Evolutionary conservation across 2,113 vertebrate genomes (phyloP).

Genomic region (Dunckerocampus dactyliophorus): DNA sequence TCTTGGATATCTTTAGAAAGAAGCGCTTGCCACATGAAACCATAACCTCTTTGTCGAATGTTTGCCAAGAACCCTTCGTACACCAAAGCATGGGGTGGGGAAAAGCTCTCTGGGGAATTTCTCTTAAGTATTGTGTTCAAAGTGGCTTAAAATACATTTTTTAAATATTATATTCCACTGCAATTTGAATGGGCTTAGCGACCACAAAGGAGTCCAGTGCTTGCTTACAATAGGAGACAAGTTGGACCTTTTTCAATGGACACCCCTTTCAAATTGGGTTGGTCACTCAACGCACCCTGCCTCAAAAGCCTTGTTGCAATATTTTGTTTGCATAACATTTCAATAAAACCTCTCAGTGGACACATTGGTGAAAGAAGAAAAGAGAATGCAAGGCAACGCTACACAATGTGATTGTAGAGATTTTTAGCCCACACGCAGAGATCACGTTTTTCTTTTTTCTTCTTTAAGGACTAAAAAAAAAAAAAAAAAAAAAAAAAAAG

Average conservation of each 20-base stretch:
- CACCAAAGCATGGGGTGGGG: constrained; percentile 15
- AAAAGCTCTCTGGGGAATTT: constrained; percentile 24
- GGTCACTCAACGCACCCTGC: neutral
- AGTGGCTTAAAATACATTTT: constrained; percentile 30
- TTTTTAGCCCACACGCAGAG: neutral
- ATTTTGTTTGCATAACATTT: neutral
- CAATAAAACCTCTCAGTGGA: neutral
- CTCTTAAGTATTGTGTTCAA: constrained; percentile 10
- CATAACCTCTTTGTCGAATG: constrained; percentile 5
- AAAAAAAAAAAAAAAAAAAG: constrained; percentile 6
- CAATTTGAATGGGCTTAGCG: constrained; percentile 34
- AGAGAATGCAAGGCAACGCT: too few species aligned
- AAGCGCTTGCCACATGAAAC: constrained; percentile 17
- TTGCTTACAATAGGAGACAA: constrained; percentile 33
- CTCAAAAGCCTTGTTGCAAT: neutral
- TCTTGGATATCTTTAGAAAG: constrained; percentile 21
- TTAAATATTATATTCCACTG: constrained; percentile 27
- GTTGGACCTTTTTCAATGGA: neutral
- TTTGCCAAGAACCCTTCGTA: constrained; percentile 20
- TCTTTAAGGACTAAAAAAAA: neutral
- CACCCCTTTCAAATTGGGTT: neutral
- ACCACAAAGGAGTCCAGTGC: constrained; percentile 29
- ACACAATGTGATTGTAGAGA: neutral
- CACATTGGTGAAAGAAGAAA: too few species aligned
- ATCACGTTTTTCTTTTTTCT: neutral